phyloP scores from a whole-genome alignment of 2,113 vertebrate species.

The Misgurnus anguillicaudatus region DNA sequence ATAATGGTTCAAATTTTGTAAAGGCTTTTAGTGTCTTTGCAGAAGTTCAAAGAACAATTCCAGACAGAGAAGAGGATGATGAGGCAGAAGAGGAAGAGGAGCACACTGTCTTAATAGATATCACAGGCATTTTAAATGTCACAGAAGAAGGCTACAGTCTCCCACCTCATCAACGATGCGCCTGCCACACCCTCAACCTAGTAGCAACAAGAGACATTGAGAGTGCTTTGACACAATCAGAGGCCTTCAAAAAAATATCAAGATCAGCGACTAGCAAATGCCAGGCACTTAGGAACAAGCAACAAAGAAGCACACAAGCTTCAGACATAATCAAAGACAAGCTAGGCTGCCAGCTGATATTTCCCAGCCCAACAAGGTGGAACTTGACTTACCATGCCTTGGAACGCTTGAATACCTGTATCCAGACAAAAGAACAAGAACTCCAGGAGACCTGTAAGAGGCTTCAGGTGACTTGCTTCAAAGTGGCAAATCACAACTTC shows the following conservation, averaged over 20 bases:
- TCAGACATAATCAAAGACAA: slow-evolving; percentile 21
- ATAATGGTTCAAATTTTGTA: slow-evolving; percentile 37
- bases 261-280: slow-evolving; percentile 11
- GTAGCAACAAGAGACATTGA: slow-evolving; percentile 28
- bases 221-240: neutral
- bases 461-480: neutral
- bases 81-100: slow-evolving; percentile 15
- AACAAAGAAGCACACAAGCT: slow-evolving; percentile 22
- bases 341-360: neutral
- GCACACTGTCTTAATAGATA: neutral
- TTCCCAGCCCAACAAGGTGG: neutral
- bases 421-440: neutral
- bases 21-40: slow-evolving; percentile 45
- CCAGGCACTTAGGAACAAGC: slow-evolving; percentile 20
- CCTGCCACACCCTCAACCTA: slow-evolving; percentile 45
- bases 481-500: neutral
- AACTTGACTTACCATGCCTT: neutral
- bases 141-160: slow-evolving; percentile 42
- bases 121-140: slow-evolving; percentile 16
- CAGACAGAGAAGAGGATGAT: slow-evolving; percentile 39
- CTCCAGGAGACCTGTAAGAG: slow-evolving; percentile 10
- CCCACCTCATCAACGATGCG: slow-evolving; percentile 37
- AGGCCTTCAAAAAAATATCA: neutral
- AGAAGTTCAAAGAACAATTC: slow-evolving; percentile 33
- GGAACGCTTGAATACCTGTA: neutral